These are phyloP conservation scores for Mimumesa dahlbomi DNA, from an alignment of 2,888 invertebrate species.

Conservation along the genomic window DNA sequence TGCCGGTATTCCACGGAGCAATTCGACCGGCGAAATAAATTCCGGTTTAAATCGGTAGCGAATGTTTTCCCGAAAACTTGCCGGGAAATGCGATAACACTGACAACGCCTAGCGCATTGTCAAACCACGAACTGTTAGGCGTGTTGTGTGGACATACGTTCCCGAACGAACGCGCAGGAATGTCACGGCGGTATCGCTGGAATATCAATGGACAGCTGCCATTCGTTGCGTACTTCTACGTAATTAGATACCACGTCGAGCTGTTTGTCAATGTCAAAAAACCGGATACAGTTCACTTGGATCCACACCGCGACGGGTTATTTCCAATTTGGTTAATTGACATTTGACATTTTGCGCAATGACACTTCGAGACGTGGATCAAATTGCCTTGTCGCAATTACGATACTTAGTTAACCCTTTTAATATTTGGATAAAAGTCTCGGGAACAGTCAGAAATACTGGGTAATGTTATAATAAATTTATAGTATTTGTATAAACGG, in stretches of 20 bases:
- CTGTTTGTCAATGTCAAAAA: slow-evolving; percentile 35
- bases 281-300: background rate
- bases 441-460: too few relatives aligned
- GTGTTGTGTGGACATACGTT: background rate
- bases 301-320: background rate
- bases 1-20: slow-evolving; percentile 1
- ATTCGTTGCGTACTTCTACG: background rate
- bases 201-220: slow-evolving; percentile 22
- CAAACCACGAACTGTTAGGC: background rate
- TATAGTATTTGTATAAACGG: too few relatives aligned
- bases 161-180: slow-evolving; percentile 3
- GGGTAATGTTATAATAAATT: too few relatives aligned
- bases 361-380: too few relatives aligned
- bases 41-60: slow-evolving; percentile 10
- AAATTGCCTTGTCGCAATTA: too few relatives aligned
- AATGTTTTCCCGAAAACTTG: slow-evolving; percentile 5
- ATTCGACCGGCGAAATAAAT: slow-evolving; percentile 19
- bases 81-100: background rate
- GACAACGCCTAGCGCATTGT: background rate
- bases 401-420: too few relatives aligned
- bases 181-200: background rate
- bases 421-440: too few relatives aligned
- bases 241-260: slow-evolving; percentile 24
- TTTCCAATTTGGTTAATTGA: background rate
- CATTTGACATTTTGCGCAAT: too few relatives aligned